A percentile compares a stretch with the other conserved stretches of the same genome.
These are phyloP conservation scores for Bactericera cockerelli DNA, from an alignment of 1,140 invertebrate genomes.

Conservation along the genomic window DNA sequence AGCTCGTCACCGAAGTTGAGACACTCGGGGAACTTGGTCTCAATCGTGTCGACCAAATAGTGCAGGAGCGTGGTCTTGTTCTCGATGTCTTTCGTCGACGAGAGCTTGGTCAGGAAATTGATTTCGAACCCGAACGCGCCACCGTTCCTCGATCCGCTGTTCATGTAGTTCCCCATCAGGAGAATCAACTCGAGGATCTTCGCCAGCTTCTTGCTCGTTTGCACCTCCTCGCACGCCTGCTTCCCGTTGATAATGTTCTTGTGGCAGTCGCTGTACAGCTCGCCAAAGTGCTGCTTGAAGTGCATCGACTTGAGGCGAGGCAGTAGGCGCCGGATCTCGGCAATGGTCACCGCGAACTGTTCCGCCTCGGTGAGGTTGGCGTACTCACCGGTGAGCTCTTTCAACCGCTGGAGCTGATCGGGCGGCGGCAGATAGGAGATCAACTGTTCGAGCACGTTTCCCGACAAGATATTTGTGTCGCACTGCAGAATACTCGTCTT, in stretches of 20 bases:
- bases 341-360: slow-evolving; percentile 80
- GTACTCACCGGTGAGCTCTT: slow-evolving; percentile 55
- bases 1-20: slow-evolving; percentile 75
- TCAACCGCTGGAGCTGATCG: slow-evolving; percentile 70
- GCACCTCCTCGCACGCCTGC: slow-evolving; percentile 89
- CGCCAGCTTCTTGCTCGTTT: slow-evolving; percentile 74
- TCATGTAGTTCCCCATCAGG: slow-evolving; percentile 88
- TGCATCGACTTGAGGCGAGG: slow-evolving; percentile 77
- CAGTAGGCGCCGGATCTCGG: slow-evolving; percentile 67
- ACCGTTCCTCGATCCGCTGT: slow-evolving; percentile 81
- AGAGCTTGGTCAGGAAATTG: slow-evolving; percentile 84
- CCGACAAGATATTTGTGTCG: slow-evolving; percentile 66
- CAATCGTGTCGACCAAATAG: slow-evolving; percentile 75
- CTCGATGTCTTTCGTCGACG: slow-evolving; percentile 85
- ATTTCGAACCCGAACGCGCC: slow-evolving; percentile 94
- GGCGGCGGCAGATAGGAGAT: slow-evolving; percentile 78
- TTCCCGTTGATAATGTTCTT: slow-evolving; percentile 85
- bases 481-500: slow-evolving; percentile 67
- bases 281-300: slow-evolving; percentile 72
- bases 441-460: slow-evolving; percentile 65
- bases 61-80: slow-evolving; percentile 87
- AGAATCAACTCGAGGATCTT: slow-evolving; percentile 80
- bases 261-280: slow-evolving; percentile 34
- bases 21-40: slow-evolving; percentile 73
- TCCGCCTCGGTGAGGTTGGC: slow-evolving; percentile 82